These are phyloP conservation scores for Sarcophilus harrisii DNA, from an alignment of 2,797 vertebrate species.

Conservation along the genomic window DNA sequence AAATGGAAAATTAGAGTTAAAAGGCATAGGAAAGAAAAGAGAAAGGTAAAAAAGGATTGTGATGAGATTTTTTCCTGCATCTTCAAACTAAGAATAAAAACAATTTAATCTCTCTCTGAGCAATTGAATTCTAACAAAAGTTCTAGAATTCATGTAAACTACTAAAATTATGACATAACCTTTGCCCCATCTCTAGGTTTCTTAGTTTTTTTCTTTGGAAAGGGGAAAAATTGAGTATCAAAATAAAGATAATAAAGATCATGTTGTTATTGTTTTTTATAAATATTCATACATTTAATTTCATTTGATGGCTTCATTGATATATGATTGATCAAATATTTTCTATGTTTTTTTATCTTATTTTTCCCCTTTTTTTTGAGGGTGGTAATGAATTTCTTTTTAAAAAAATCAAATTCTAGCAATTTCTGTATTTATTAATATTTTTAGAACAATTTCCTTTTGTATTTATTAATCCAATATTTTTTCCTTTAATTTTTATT, in stretches of 20 bases:
- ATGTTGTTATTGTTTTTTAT: not conserved
- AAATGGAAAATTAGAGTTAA: not conserved
- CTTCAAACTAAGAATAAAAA: not conserved
- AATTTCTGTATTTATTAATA: not conserved
- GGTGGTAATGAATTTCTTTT: not conserved
- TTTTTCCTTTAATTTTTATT: not conserved
- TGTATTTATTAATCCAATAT: not conserved
- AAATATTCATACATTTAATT: not conserved
- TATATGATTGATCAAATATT: not conserved
- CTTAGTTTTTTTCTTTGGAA: not conserved
- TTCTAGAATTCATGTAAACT: not conserved
- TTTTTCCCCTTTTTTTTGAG: not conserved
- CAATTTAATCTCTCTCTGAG: not conserved
- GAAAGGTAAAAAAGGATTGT: not conserved
- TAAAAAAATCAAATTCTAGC: not conserved
- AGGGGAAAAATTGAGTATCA: not conserved
- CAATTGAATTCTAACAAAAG: not conserved
- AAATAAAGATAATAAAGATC: not conserved
- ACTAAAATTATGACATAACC: not conserved
- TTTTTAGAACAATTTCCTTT: not conserved
- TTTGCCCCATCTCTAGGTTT: not conserved
- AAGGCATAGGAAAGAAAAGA: not conserved
- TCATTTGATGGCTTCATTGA: not conserved
- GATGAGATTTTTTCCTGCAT: not conserved
- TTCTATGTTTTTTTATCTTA: not conserved